A percentile compares a stretch with the other conserved stretches of the same genome.
Evolutionary conservation across 2,888 invertebrate genomes (phyloP).

Genomic region (Macaria liturata): DNA sequence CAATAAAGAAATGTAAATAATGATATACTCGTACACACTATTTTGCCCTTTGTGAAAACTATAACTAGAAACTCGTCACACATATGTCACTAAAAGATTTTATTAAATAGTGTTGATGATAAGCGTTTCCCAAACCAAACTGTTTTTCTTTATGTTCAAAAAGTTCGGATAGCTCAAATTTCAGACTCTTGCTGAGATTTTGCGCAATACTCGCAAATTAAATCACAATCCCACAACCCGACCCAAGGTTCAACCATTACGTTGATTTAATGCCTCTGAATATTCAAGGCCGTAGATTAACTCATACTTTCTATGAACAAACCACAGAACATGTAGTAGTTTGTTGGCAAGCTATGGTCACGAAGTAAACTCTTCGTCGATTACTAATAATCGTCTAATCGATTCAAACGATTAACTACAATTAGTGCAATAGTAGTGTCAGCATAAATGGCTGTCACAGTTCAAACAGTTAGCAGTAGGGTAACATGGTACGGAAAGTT

Average conservation of each 20-base stretch:
- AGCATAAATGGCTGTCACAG: constrained; percentile 6
- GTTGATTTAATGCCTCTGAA: constrained; percentile 33
- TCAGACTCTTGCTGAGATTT: too few relatives aligned
- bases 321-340: not conserved
- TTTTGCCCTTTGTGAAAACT: too few relatives aligned
- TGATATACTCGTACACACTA: too few relatives aligned
- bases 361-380: constrained; percentile 8
- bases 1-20: too few relatives aligned
- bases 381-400: constrained; percentile 15
- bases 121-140: too few relatives aligned
- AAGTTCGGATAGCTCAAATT: too few relatives aligned
- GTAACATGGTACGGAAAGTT: too few relatives aligned
- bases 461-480: constrained; percentile 4
- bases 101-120: too few relatives aligned
- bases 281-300: constrained; percentile 13
- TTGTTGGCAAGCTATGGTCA: constrained; percentile 1
- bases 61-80: too few relatives aligned
- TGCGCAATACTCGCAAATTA: too few relatives aligned
- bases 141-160: too few relatives aligned
- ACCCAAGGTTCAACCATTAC: constrained; percentile 9
- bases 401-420: constrained; percentile 18
- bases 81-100: too few relatives aligned
- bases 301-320: not conserved
- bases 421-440: constrained; percentile 15
- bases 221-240: not conserved